phyloP scores from a whole-genome alignment of 2,113 vertebrate genomes.

The Cebus imitator region DNA sequence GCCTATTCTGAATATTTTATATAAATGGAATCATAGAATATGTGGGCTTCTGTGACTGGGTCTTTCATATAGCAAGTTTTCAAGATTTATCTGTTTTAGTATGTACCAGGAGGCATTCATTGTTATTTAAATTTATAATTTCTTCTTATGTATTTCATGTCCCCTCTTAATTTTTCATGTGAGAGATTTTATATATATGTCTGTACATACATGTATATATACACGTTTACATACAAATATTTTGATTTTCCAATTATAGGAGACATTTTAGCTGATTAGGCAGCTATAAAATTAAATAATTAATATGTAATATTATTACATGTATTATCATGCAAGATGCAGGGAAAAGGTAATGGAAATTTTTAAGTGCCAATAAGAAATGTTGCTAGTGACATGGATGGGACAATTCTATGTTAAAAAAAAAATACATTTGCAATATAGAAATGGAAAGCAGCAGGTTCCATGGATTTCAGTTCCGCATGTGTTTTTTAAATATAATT shows the following conservation, averaged over 20 bases:
- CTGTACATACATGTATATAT: background rate
- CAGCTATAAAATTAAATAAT: background rate
- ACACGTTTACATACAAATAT: background rate
- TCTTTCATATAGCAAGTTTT: background rate
- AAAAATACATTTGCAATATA: background rate
- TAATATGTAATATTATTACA: background rate
- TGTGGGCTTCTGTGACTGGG: background rate
- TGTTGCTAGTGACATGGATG: background rate
- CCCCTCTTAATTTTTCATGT: background rate
- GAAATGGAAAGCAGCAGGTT: background rate
- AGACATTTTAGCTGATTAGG: background rate
- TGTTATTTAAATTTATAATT: background rate
- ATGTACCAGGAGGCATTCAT: background rate
- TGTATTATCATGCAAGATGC: background rate
- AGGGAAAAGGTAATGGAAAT: background rate
- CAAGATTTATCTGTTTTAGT: background rate
- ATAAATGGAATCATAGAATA: background rate
- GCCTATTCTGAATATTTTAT: background rate
- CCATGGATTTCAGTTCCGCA: background rate
- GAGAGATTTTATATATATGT: background rate
- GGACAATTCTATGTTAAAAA: background rate
- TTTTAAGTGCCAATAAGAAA: background rate
- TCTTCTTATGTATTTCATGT: background rate
- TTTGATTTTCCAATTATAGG: background rate
- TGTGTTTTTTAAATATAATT: background rate